These are phyloP conservation scores for Caenorhabditis panamensis DNA, from an alignment of 2,888 invertebrate genomes.

Conservation along the genomic window DNA sequence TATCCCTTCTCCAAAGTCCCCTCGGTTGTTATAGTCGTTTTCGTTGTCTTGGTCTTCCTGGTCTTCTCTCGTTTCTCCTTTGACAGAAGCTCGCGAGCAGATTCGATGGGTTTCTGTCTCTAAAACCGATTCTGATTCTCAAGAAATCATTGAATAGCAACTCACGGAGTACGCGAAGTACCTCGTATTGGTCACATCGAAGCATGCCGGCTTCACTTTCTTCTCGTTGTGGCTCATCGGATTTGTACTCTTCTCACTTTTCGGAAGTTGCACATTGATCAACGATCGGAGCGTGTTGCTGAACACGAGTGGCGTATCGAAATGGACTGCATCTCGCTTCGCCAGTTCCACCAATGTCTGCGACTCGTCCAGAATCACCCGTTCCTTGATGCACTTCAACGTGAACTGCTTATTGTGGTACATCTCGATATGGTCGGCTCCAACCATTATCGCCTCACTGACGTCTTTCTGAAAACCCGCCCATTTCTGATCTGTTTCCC, in stretches of 20 bases:
- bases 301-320: conserved; percentile 20
- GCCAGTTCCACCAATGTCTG: conserved; percentile 5
- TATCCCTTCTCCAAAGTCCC: background rate
- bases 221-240: background rate
- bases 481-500: too few relatives aligned
- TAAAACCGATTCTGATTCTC: too few relatives aligned
- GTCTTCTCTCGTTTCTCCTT: background rate
- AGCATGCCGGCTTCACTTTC: background rate
- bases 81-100: background rate
- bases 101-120: background rate
- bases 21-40: too few relatives aligned
- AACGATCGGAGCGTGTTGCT: conserved; percentile 33
- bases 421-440: conserved; percentile 19
- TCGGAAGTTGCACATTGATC: conserved; percentile 13
- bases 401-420: conserved; percentile 2
- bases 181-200: background rate
- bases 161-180: conserved; percentile 10
- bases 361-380: conserved; percentile 8
- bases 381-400: background rate
- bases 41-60: background rate
- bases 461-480: too few relatives aligned
- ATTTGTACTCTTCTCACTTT: background rate
- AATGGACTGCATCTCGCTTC: conserved; percentile 22
- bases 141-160: too few relatives aligned
- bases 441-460: background rate